Base-by-base conservation (phyloP, 2,113 vertebrate species). In the Grallaria varia region DNA sequence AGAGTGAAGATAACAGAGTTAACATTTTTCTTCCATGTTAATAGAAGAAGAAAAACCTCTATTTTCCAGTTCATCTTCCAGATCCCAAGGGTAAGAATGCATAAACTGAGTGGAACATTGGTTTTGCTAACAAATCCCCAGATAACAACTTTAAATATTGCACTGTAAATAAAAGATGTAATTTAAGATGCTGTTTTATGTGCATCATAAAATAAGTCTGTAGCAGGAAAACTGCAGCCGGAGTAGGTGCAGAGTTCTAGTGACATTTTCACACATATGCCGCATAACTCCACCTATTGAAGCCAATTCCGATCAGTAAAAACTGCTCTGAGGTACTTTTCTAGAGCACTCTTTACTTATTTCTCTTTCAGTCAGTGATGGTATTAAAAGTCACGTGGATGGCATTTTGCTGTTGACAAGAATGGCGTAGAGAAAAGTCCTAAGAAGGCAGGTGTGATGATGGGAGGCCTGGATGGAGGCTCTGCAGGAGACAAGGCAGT, bases 151-250 rank as follows among this genome's bases (percentile, higher is more conserved):
- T 80, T 45, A 89, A 92, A 74, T 77, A 83, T 60, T 63, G 8
- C 33, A 59, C 42, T 86, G 68, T 88, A 96, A 95, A 88, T 71
- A 92, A 84, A 91, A 37, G 31, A 85, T 28, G 31, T 63, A 64
- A 91, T 90, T 87, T 87, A 91, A 82, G 71, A 89, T 60, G 49
- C 50, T 66, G 66, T 39, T 96, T 91, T 64, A 68, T 49, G 58
- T 1, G 7, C 23, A 44, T 49, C 82, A 80, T 80, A 95, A 91
- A 95, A 33, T 42, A 84, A 86, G 72, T 44, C 52, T 4, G 8
- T 23, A 59, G 82, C 52, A 21, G 72, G 31, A 86, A 89, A 69
- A 39, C 40, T 62, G 52, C 68, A 89, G 49, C 33, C 67, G 73
- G 53, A 76, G 50, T 19, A 79, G 64, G 1, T 92, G 74, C 84